Percentiles rank a stretch among this genome's conserved stretches.
These are phyloP conservation scores for Paraescarpia echinospica DNA, from an alignment of 1,140 invertebrate species.

Conservation along the genomic window DNA sequence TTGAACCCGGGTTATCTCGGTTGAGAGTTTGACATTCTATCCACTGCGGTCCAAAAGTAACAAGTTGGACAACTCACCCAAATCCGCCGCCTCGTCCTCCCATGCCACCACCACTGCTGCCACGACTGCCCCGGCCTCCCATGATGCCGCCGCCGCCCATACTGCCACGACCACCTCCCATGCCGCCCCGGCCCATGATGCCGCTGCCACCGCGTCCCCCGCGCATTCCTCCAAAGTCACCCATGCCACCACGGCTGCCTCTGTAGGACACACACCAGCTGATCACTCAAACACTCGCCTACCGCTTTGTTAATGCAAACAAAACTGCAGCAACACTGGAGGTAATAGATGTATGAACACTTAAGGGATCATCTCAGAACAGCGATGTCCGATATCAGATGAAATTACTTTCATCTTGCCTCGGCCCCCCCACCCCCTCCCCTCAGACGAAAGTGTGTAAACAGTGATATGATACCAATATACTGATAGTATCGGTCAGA, in stretches of 20 bases:
- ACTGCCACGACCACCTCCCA: slow-evolving; percentile 47
- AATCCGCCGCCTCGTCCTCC: neutral
- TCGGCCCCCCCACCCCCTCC: too few relatives aligned
- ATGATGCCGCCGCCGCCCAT: slow-evolving; percentile 42
- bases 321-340: neutral
- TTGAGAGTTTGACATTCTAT: too few relatives aligned
- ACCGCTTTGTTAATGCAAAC: neutral
- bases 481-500: too few relatives aligned
- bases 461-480: too few relatives aligned
- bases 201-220: slow-evolving; percentile 21
- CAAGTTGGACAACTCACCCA: slow-evolving; percentile 1
- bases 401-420: too few relatives aligned
- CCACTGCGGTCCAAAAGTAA: too few relatives aligned
- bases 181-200: slow-evolving; percentile 19
- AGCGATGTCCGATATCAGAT: too few relatives aligned
- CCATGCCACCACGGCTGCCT: slow-evolving; percentile 49
- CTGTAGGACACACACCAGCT: slow-evolving; percentile 27
- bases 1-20: too few relatives aligned
- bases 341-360: neutral
- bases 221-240: slow-evolving; percentile 27
- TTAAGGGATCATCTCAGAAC: too few relatives aligned
- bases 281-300: neutral
- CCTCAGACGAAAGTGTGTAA: too few relatives aligned
- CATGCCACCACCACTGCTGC: neutral
- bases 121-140: slow-evolving; percentile 22